A percentile compares a stretch with the other conserved stretches of the same genome.
Evolutionary conservation across 2,113 vertebrate species (phyloP).

Genomic region (Falcunculus frontatus): DNA sequence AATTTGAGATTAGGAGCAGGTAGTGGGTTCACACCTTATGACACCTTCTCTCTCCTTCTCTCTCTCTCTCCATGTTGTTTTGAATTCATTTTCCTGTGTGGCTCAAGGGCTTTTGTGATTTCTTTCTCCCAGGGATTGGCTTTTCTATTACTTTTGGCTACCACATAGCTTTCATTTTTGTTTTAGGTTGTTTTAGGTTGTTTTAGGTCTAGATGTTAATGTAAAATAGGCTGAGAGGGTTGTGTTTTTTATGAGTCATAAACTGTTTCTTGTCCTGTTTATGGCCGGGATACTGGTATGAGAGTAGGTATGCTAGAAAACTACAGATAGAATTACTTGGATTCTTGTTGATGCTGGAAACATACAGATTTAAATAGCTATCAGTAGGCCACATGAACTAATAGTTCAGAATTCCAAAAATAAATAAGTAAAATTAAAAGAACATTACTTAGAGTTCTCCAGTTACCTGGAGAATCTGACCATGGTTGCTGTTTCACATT

Average conservation of each 20-base stretch:
- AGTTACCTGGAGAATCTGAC: background rate
- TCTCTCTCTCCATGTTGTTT: background rate
- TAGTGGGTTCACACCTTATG: background rate
- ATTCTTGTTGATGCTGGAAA: background rate
- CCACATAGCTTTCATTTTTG: background rate
- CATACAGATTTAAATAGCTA: background rate
- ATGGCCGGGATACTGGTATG: background rate
- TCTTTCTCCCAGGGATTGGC: fast-evolving
- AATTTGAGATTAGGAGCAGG: background rate
- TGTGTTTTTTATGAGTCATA: background rate
- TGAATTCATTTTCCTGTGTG: background rate
- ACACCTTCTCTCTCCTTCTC: background rate
- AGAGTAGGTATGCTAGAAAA: background rate
- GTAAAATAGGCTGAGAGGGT: background rate
- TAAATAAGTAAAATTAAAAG: background rate
- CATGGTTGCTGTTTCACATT: background rate
- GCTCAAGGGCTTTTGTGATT: background rate
- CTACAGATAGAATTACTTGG: background rate
- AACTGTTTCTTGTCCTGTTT: background rate
- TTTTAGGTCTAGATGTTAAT: background rate
- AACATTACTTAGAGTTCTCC: background rate
- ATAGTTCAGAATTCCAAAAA: background rate
- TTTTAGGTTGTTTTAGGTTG: too few species aligned
- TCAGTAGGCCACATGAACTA: background rate
- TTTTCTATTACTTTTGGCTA: background rate